Percentiles rank a stretch among this genome's conserved stretches.
Conservation (phyloP, 2,888 invertebrate species). For the Notocelia uddmanniana region DNA sequence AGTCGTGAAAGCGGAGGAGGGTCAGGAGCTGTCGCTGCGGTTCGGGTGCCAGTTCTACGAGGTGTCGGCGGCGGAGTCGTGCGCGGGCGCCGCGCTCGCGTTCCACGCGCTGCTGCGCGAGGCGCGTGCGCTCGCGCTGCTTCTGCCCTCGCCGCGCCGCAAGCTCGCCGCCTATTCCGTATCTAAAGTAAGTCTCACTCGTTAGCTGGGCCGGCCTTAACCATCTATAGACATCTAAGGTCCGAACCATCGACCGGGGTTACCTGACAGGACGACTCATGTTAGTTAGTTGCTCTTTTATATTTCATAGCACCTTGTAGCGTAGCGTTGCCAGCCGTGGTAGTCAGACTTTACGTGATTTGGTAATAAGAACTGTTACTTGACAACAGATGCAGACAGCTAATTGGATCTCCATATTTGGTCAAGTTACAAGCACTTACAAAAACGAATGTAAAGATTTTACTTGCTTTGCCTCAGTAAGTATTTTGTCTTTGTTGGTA, state of each 20-base stretch:
- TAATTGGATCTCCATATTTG: too few species aligned
- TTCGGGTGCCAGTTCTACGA: slow-evolving; percentile 94
- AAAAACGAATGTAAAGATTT: background rate
- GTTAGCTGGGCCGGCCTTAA: too few species aligned
- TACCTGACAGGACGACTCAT: too few species aligned
- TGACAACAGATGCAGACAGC: too few species aligned
- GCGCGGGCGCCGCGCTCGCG: slow-evolving; percentile 92
- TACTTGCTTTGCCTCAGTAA: background rate
- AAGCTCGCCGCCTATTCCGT: slow-evolving; percentile 92
- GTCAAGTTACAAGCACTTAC: background rate
- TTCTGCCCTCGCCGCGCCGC: slow-evolving; percentile 89
- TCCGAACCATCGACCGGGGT: too few species aligned
- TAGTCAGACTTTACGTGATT: background rate
- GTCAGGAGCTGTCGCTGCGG: slow-evolving; percentile 91
- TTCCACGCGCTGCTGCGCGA: slow-evolving; percentile 91
- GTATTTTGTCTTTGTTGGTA: too few species aligned
- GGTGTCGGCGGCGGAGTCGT: slow-evolving; percentile 93
- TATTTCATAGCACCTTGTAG: too few species aligned
- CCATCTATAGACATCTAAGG: too few species aligned
- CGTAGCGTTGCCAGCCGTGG: too few species aligned
- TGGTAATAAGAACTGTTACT: too few species aligned
- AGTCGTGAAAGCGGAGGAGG: slow-evolving; percentile 92
- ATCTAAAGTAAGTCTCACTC: slow-evolving; percentile 85
- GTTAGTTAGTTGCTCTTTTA: too few species aligned
- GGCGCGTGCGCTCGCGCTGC: slow-evolving; percentile 90